Percentiles rank a stretch among this genome's conserved stretches.
phyloP scores from a whole-genome alignment of 2,888 invertebrate genomes.

The Philopedon plagiatum region DNA sequence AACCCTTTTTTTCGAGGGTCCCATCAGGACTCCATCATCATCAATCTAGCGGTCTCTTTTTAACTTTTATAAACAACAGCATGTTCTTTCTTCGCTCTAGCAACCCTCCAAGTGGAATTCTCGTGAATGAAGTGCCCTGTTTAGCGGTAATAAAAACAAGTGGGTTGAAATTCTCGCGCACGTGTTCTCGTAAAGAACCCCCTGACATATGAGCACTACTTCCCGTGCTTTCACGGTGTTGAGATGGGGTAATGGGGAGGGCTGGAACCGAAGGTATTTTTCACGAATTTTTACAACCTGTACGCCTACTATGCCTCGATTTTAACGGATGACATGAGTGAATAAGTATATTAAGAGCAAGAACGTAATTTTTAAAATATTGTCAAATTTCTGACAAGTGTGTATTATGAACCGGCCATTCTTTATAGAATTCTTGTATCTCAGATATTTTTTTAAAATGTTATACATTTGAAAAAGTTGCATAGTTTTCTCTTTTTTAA shows the following conservation, averaged over 20 bases:
- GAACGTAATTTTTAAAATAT: no score
- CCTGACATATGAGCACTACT: slow-evolving; percentile 66
- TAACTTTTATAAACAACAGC: slow-evolving; percentile 37
- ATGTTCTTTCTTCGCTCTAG: slow-evolving; percentile 36
- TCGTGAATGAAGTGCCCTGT: slow-evolving; percentile 52
- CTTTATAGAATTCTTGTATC: no score
- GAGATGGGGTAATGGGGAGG: slow-evolving; percentile 55
- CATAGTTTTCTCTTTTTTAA: no score
- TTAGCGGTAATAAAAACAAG: slow-evolving; percentile 58
- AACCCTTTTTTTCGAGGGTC: slow-evolving; percentile 19
- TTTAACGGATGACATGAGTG: no score
- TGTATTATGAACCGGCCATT: no score
- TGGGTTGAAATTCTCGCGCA: slow-evolving; percentile 63
- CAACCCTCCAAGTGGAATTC: slow-evolving; percentile 26
- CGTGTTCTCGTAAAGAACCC: slow-evolving; percentile 65
- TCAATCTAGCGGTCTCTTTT: slow-evolving; percentile 35
- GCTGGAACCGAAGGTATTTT: slow-evolving; percentile 47
- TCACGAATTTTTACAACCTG: slow-evolving; percentile 20
- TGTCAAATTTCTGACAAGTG: no score
- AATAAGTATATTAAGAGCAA: no score
- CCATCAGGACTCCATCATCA: slow-evolving; percentile 15
- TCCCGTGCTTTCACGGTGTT: slow-evolving; percentile 59
- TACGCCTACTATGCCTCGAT: slow-evolving; percentile 34
- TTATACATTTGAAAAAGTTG: no score
- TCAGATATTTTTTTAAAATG: no score